Conservation (phyloP, 2,797 vertebrate species). For the Chloroceryle inda region DNA sequence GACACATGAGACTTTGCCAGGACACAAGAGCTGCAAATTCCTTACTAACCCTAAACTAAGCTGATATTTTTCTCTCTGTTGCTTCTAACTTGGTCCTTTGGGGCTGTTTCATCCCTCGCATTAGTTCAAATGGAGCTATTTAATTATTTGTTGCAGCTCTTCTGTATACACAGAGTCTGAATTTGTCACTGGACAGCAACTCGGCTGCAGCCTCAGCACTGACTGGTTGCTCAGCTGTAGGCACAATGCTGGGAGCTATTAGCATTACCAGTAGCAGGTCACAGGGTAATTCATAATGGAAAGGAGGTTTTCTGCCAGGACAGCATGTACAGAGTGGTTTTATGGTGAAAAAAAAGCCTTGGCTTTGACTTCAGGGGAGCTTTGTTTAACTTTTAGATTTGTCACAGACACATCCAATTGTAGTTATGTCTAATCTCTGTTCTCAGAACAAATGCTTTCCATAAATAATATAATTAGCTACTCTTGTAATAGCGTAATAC, state of each 20-base stretch:
- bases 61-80: not conserved
- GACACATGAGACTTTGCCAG: not conserved
- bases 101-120: not conserved
- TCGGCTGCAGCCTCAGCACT: not conserved
- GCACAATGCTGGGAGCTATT: not conserved
- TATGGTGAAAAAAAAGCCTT: not conserved
- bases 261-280: not conserved
- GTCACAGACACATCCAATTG: constrained; percentile 35
- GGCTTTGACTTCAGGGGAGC: constrained; percentile 18
- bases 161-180: not conserved
- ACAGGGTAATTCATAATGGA: not conserved
- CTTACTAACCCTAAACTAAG: not conserved
- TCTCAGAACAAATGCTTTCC: constrained; percentile 55
- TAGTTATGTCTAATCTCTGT: constrained; percentile 16
- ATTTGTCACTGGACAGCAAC: not conserved
- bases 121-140: not conserved
- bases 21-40: not conserved
- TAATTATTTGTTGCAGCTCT: not conserved
- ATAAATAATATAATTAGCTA: constrained; percentile 63
- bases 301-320: not conserved
- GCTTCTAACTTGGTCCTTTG: not conserved
- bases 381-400: constrained; percentile 48
- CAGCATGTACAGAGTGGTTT: not conserved
- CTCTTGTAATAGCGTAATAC: constrained; percentile 10
- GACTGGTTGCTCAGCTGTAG: not conserved